Conservation (phyloP, 2,797 vertebrate genomes). For the Acestrorhynchus altus region DNA sequence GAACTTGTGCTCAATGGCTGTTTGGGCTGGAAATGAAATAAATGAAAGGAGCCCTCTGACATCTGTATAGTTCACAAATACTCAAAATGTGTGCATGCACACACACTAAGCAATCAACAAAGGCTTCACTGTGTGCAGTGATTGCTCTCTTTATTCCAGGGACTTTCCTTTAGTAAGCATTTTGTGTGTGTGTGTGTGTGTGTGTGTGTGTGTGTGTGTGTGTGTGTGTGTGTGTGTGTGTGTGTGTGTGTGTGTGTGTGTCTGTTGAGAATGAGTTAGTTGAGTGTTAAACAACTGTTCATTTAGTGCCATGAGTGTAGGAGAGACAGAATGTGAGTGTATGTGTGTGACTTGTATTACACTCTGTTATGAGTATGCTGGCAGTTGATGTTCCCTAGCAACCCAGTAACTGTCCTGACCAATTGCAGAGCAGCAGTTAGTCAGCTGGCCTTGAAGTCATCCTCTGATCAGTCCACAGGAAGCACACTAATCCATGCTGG, state of each 20-base stretch:
- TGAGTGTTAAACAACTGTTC: conserved; percentile 43
- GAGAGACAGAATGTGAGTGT: conserved; percentile 52
- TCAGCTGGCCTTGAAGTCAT: neutral
- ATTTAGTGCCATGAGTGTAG: conserved; percentile 64
- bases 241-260: conserved; percentile 68
- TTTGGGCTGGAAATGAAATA: too few relatives aligned
- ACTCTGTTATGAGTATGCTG: conserved; percentile 3
- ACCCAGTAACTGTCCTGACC: conserved; percentile 30
- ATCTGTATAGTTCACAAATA: too few relatives aligned
- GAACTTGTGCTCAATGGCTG: too few relatives aligned
- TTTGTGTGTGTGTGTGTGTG: conserved; percentile 62
- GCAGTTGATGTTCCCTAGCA: conserved; percentile 44
- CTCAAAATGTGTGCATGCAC: too few relatives aligned
- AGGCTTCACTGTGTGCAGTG: conserved; percentile 34
- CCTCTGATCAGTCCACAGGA: neutral
- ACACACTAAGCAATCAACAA: conserved; percentile 1
- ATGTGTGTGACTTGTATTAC: conserved; percentile 42
- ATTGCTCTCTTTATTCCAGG: neutral
- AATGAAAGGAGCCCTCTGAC: too few relatives aligned
- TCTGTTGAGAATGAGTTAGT: conserved; percentile 61
- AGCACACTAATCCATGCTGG: neutral
- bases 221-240: conserved; percentile 65
- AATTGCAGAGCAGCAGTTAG: conserved; percentile 13
- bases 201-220: conserved; percentile 66
- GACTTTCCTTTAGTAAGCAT: conserved; percentile 17